Evolutionary conservation across 2,888 invertebrate species (phyloP).

Genomic region (Noctua janthina): DNA sequence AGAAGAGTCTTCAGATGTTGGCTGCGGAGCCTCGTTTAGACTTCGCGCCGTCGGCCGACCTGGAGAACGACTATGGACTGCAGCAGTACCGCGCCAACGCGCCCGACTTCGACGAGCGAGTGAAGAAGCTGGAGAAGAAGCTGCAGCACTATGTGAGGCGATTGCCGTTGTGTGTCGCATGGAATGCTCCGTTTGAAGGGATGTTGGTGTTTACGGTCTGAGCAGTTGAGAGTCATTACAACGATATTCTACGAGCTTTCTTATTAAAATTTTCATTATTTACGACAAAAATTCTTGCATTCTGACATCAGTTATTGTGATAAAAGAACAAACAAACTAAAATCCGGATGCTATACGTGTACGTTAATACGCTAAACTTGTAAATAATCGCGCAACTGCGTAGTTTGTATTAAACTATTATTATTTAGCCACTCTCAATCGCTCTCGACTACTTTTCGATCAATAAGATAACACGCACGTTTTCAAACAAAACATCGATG

Average conservation of each 20-base stretch:
- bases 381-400: not conserved
- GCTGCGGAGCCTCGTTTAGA: conserved; percentile 93
- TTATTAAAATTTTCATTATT: not conserved
- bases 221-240: conserved; percentile 46
- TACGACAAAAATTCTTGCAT: not conserved
- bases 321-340: conserved; percentile 2
- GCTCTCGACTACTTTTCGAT: conserved; percentile 34
- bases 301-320: not conserved
- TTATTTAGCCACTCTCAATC: conserved; percentile 37
- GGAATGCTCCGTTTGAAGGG: conserved; percentile 67
- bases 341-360: no score
- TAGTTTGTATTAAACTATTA: not conserved
- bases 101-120: conserved; percentile 95
- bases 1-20: conserved; percentile 96
- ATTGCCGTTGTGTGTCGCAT: conserved; percentile 81
- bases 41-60: conserved; percentile 91
- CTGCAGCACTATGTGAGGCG: conserved; percentile 87
- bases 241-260: not conserved
- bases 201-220: conserved; percentile 36
- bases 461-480: conserved; percentile 69
- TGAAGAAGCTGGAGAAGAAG: conserved; percentile 93
- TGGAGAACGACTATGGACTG: conserved; percentile 95
- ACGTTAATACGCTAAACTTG: not conserved
- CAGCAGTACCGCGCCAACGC: conserved; percentile 96
- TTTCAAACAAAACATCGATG: conserved; percentile 58